These are phyloP conservation scores for Thunnus thynnus DNA, from an alignment of 2,113 vertebrate genomes.

Conservation along the genomic window DNA sequence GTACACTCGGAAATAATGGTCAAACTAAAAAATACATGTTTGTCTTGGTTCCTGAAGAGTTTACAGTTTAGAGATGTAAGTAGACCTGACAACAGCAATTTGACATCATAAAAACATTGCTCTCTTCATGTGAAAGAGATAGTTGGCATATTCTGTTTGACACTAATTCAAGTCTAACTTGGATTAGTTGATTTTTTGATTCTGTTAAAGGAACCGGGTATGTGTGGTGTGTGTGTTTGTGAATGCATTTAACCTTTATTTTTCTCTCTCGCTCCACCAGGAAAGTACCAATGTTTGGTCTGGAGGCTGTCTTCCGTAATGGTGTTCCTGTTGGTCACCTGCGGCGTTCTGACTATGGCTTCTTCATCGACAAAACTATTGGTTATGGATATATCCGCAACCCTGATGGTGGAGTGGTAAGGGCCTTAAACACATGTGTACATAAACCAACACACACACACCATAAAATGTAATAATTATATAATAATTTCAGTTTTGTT, in stretches of 20 bases:
- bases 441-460: background rate
- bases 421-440: slow-evolving; percentile 44
- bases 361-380: slow-evolving; percentile 91
- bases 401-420: slow-evolving; percentile 90
- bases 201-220: background rate
- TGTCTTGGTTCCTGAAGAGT: too few species aligned
- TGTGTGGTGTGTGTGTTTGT: too few species aligned
- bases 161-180: background rate
- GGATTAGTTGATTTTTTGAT: background rate
- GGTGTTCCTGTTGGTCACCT: slow-evolving; percentile 91
- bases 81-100: too few species aligned
- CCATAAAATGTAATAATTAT: too few species aligned
- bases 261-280: slow-evolving; percentile 74
- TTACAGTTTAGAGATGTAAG: too few species aligned
- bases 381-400: slow-evolving; percentile 93
- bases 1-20: background rate
- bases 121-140: too few species aligned
- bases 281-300: slow-evolving; percentile 93
- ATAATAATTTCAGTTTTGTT: background rate
- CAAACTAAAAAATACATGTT: background rate
- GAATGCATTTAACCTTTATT: background rate
- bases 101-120: too few species aligned
- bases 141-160: background rate
- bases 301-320: slow-evolving; percentile 94
- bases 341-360: slow-evolving; percentile 92